Conservation (phyloP, 2,113 vertebrate genomes). For the Lasiurus cinereus region DNA sequence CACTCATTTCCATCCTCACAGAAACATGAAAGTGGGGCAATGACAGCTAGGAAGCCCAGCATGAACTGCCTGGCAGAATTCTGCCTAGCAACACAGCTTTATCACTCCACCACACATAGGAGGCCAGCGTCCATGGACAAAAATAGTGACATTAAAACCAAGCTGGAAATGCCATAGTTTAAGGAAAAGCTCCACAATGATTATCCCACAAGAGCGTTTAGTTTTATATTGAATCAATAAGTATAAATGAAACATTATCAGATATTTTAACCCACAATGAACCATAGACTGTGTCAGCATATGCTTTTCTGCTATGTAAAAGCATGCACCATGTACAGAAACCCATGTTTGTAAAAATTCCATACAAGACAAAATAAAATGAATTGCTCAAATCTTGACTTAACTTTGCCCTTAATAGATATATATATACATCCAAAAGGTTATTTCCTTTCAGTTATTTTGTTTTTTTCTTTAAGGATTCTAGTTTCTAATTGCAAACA, state of each 20-base stretch:
- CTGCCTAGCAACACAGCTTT: constrained; percentile 80
- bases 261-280: constrained; percentile 50
- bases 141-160: constrained; percentile 55
- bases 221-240: background rate
- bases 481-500: constrained; percentile 29
- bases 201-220: background rate
- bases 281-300: background rate
- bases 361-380: constrained; percentile 6
- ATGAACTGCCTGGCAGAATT: constrained; percentile 86
- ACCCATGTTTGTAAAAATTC: background rate
- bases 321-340: background rate
- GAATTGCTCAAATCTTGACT: background rate
- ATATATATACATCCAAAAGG: background rate
- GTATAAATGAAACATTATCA: constrained; percentile 49
- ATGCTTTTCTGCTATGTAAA: background rate
- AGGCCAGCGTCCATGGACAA: constrained; percentile 2
- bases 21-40: constrained; percentile 91
- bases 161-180: background rate
- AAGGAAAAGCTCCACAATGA: constrained; percentile 36
- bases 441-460: background rate
- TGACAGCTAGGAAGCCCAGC: constrained; percentile 90
- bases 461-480: constrained; percentile 10
- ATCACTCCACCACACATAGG: background rate
- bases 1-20: constrained; percentile 88
- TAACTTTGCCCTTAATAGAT: background rate